Evolutionary conservation across 2,113 vertebrate species (phyloP), one percentile per base, ranked within the genome.

Genomic region (Gymnorhina tibicen): DNA sequence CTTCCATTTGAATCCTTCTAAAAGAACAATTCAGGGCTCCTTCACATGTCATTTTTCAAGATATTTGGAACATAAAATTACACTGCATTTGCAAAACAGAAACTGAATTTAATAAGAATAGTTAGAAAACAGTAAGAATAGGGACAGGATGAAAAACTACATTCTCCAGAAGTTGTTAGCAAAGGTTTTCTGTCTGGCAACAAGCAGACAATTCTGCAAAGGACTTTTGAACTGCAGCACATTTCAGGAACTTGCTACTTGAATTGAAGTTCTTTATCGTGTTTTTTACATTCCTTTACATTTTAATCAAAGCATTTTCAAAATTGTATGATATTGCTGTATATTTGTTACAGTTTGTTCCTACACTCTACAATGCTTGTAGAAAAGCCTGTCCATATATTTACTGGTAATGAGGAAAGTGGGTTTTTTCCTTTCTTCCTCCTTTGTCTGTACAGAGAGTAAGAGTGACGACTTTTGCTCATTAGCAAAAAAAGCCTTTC

Each of bases 401-500:
- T 87, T 30, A 64, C 35, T 46, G 28, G 44, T 60, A 76, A 91
- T 55, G 70, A 85, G 66, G 49, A 82, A 82, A 93, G 60, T 41
- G 49, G n/a, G 1, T 73, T 92, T 88, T 89, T 93, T 66, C 69
- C 77, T 91, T 93, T 60, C 67, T 32, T 90, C 50, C 19, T 39
- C 30, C 46, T 94, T 77, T 89, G 59, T 70, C 41, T 74, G 56
- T 60, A 60, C 22, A 33, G 46, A 82, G 52, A 78, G 49, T 53
- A 76, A 78, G 44, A 87, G 44, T 76, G 91, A 96, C 1, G 52
- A 64, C 39, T 91, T 91, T 94, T 87, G 78, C 89, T 97, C 91
- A 89, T 96, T 96, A 96, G 77, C 74, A 91, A 76, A 94, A 92
- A 91, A 96, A 82, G 46, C 81, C 41, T 32, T 96, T 95, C 94